A percentile compares a stretch with the other conserved stretches of the same genome.
Evolutionary conservation across 1,140 invertebrate species (phyloP).

Genomic region (Bombus ignitus): DNA sequence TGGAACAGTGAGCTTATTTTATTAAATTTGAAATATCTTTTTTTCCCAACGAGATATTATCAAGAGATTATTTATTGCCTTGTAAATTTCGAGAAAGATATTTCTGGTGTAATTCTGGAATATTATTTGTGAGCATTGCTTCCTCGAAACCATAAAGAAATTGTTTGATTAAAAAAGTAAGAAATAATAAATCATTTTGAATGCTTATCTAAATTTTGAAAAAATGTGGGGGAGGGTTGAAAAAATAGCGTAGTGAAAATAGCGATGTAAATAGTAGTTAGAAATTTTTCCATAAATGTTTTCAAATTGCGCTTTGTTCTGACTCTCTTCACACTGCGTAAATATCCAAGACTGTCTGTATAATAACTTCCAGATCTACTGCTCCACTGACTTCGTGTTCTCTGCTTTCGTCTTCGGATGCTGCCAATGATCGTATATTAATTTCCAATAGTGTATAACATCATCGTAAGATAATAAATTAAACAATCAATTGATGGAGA

Average conservation of each 20-base stretch:
- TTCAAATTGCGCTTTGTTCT: constrained; percentile 4
- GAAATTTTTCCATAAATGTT: constrained; percentile 11
- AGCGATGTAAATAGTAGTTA: constrained; percentile 43
- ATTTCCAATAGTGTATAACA: no score
- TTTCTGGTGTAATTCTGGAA: no score
- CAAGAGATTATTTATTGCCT: no score
- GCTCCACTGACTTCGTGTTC: constrained; percentile 11
- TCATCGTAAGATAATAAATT: no score
- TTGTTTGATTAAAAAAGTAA: no score
- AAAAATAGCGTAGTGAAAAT: neutral
- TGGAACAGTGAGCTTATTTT: neutral
- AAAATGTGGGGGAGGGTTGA: neutral
- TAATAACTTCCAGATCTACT: constrained; percentile 28
- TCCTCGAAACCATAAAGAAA: no score
- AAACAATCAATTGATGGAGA: neutral
- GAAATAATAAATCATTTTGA: neutral
- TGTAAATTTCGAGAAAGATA: no score
- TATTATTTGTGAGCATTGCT: no score
- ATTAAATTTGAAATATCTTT: no score
- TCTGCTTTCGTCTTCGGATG: neutral
- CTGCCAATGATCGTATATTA: constrained; percentile 12
- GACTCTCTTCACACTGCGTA: constrained; percentile 1
- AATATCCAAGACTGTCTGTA: constrained; percentile 18
- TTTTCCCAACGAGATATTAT: no score
- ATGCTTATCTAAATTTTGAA: neutral